Evolutionary conservation across 2,888 invertebrate genomes (phyloP), one percentile per base, ranked within the genome.

Genomic region (Macaria liturata): DNA sequence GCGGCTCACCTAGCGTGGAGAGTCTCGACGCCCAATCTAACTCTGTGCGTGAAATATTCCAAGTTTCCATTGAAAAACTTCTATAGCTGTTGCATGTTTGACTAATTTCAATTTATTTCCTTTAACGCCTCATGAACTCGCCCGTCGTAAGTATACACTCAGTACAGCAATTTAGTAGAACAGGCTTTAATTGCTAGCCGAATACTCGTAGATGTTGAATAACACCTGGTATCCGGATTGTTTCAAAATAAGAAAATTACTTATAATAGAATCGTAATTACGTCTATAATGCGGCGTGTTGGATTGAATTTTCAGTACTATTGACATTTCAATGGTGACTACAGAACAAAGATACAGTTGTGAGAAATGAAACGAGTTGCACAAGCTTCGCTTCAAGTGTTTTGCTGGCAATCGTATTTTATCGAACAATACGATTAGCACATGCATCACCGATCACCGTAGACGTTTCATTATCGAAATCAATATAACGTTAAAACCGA

Each of bases 1-100:
- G 73, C 68, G 64, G 58, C 76, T 74, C 76, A 72, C 72, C 60
- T 69, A 80, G 73, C 81, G 74, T 80, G 76, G 63, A 69, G 43
- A 55, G 71, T 70, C 72, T 70, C 70, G 76, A 72, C 72, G 20
- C 78, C 76, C 74, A 72, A 71, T 66, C 62, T 66, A 52, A 54
- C 42, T 52, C 48, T 55, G 63, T 68, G 76, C 76, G 75, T 78
- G 78, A 80, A 79, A 74, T 71, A 72, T 70, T 73, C 70, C 70
- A 71, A 66, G 70, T 64, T 66, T 54, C 59, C 67, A 75, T 66
- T 66, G 69, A 64, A 71, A 66, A 67, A 67, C 53, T 57, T 52
- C 61, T 63, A 60, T 66, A 61, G 53, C 67, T 64, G 68, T 75
- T 72, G 75, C 73, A 72, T 71, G 72, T 65, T 66, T 65, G 70